These are phyloP conservation scores for Apodemus agrarius DNA, from an alignment of 2,797 vertebrate genomes.

Conservation along the genomic window DNA sequence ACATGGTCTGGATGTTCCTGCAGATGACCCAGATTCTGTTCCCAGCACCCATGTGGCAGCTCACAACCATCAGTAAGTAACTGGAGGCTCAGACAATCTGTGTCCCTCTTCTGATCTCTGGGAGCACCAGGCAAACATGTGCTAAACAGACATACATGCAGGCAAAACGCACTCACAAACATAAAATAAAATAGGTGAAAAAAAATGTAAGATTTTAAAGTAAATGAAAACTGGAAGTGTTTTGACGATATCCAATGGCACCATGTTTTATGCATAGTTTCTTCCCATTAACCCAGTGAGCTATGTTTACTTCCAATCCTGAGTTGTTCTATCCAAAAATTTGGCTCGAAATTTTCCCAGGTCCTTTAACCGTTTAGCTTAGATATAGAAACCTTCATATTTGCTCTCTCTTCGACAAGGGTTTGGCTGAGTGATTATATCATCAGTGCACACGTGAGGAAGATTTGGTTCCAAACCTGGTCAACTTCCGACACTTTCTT, in stretches of 20 bases:
- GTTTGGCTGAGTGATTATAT: background rate
- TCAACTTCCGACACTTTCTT: constrained; percentile 91
- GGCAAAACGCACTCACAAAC: background rate
- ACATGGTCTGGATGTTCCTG: background rate
- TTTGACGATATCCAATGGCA: background rate
- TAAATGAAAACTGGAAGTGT: background rate
- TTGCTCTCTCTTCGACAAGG: background rate
- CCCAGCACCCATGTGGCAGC: background rate
- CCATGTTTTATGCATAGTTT: background rate
- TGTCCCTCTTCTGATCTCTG: no score
- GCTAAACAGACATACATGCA: background rate
- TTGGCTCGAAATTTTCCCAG: background rate
- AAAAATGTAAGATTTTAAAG: background rate
- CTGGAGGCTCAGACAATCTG: no score
- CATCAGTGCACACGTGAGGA: background rate
- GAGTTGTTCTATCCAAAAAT: background rate
- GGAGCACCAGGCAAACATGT: background rate
- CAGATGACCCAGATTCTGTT: background rate
- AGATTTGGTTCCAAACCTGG: constrained; percentile 89
- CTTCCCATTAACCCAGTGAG: background rate
- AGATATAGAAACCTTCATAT: background rate
- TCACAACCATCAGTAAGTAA: background rate
- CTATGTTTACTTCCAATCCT: background rate
- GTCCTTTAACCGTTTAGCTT: constrained; percentile 44
- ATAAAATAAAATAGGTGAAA: background rate